phyloP scores from a whole-genome alignment of 1,140 invertebrate genomes.

The Thaumetopoea pityocampa region DNA sequence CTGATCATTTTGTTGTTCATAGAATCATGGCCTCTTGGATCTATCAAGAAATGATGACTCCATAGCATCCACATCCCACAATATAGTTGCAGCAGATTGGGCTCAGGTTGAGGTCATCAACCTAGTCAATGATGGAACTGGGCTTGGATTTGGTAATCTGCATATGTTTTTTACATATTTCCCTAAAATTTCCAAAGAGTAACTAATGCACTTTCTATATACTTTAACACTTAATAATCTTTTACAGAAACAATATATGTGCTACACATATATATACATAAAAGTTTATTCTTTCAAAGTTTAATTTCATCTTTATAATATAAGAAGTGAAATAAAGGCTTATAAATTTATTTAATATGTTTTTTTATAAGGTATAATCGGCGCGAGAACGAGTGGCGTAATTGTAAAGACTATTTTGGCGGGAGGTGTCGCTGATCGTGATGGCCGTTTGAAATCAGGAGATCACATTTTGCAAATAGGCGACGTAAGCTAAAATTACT shows the following conservation, averaged over 20 bases:
- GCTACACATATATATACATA: neutral
- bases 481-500: no score
- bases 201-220: no score
- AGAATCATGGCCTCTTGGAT: slow-evolving; percentile 51
- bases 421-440: slow-evolving; percentile 95
- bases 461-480: slow-evolving; percentile 98
- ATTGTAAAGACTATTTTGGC: slow-evolving; percentile 98
- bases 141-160: slow-evolving; percentile 95
- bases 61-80: slow-evolving; percentile 78
- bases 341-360: no score
- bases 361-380: slow-evolving; percentile 91
- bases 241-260: neutral
- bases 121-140: slow-evolving; percentile 95
- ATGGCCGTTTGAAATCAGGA: slow-evolving; percentile 94
- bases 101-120: slow-evolving; percentile 97
- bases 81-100: slow-evolving; percentile 94
- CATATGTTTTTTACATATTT: no score
- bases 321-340: no score
- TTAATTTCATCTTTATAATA: slow-evolving; percentile 14
- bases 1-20: slow-evolving; percentile 17
- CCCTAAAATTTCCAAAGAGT: no score
- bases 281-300: neutral
- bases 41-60: slow-evolving; percentile 82
- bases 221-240: no score
- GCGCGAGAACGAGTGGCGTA: slow-evolving; percentile 96